Percentiles rank a stretch among this genome's conserved stretches.
phyloP scores from a whole-genome alignment of 2,797 vertebrate genomes.

The Zalophus californianus region DNA sequence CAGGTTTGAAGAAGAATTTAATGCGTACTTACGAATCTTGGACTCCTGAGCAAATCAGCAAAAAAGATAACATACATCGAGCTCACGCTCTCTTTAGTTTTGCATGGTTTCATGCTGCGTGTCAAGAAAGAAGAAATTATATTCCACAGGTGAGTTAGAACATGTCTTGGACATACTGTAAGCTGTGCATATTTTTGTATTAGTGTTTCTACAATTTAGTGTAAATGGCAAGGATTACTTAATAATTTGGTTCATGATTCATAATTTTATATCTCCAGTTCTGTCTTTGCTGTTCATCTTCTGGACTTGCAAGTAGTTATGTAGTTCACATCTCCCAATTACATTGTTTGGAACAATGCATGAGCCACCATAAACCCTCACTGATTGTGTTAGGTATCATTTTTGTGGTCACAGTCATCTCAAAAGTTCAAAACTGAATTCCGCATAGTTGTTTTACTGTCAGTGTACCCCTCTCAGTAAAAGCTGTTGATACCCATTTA shows the following conservation, averaged over 20 bases:
- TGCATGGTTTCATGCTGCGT: slow-evolving; percentile 98
- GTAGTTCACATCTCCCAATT: background rate
- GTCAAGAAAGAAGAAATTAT: slow-evolving; percentile 98
- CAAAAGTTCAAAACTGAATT: background rate
- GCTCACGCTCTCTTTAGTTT: slow-evolving; percentile 96
- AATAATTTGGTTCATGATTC: background rate
- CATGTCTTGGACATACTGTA: background rate
- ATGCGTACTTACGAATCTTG: slow-evolving; percentile 97
- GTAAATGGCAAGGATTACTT: background rate
- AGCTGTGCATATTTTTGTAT: background rate
- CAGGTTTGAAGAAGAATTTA: slow-evolving; percentile 98
- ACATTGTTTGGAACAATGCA: background rate
- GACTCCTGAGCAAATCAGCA: slow-evolving; percentile 96
- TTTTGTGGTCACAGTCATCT: background rate
- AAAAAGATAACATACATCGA: slow-evolving; percentile 91
- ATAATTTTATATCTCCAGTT: background rate
- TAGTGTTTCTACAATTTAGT: background rate
- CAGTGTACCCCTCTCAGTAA: background rate
- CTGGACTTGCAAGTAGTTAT: background rate
- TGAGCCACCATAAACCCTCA: background rate
- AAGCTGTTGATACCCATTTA: background rate
- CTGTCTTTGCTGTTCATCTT: background rate
- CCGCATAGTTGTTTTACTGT: background rate
- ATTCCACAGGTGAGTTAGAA: slow-evolving; percentile 94
- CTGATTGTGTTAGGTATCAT: background rate